Conservation (phyloP, 2,888 invertebrate species). For the Molorchus minor region DNA sequence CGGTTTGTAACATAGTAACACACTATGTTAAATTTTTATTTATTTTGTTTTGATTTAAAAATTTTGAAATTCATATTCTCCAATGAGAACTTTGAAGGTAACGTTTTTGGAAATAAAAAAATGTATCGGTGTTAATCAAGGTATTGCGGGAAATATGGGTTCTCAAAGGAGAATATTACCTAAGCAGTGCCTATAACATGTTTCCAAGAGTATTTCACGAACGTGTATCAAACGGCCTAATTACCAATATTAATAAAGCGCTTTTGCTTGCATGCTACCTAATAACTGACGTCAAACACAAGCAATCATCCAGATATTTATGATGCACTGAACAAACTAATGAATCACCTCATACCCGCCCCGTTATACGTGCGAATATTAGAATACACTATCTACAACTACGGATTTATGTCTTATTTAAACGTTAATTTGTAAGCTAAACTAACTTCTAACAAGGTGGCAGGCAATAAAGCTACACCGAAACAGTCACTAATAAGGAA, state of each 20-base stretch:
- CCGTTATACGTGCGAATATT: slow-evolving; percentile 50
- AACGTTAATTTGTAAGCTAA: slow-evolving; percentile 47
- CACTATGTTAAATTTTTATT: no score
- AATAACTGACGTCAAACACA: slow-evolving; percentile 50
- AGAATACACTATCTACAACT: slow-evolving; percentile 46
- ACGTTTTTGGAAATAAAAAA: no score
- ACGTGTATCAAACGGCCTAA: slow-evolving; percentile 44
- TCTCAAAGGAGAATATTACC: slow-evolving; percentile 5
- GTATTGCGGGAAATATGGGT: slow-evolving; percentile 5
- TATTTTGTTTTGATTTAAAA: no score
- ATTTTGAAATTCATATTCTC: no score
- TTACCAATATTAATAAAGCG: slow-evolving; percentile 48
- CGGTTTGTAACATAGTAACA: no score
- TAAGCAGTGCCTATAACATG: slow-evolving; percentile 35
- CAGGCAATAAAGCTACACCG: not conserved
- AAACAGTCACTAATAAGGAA: no score
- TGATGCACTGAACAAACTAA: slow-evolving; percentile 48
- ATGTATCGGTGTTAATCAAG: no score
- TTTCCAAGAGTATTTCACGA: slow-evolving; percentile 35
- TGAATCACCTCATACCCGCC: slow-evolving; percentile 49
- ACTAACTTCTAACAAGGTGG: slow-evolving; percentile 25
- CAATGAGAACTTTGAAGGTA: no score
- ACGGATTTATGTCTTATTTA: slow-evolving; percentile 50
- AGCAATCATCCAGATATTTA: slow-evolving; percentile 51
- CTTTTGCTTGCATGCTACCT: slow-evolving; percentile 45